phyloP scores from a whole-genome alignment of 2,888 invertebrate species.

The Drosophila affinis region DNA sequence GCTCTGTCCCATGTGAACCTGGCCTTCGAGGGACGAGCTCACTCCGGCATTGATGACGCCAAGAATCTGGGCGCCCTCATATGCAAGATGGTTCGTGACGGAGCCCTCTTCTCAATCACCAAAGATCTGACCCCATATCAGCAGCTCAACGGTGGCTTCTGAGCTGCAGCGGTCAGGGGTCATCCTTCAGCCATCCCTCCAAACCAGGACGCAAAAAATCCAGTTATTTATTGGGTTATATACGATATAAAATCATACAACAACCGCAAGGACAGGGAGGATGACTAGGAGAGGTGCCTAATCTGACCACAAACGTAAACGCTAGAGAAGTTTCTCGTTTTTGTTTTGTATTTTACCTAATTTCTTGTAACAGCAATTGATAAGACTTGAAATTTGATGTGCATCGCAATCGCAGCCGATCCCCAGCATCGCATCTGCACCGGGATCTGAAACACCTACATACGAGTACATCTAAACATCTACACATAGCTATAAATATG shows the following conservation, averaged over 20 bases:
- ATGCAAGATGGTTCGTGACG: slow-evolving; percentile 86
- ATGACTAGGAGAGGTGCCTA: slow-evolving; percentile 9
- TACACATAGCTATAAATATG: slow-evolving; percentile 58
- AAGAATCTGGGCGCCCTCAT: slow-evolving; percentile 86
- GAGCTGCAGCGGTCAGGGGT: slow-evolving; percentile 35
- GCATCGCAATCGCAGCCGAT: slow-evolving; percentile 51
- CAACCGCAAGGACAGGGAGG: slow-evolving; percentile 8
- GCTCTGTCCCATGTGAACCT: slow-evolving; percentile 86
- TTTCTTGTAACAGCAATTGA: slow-evolving; percentile 66
- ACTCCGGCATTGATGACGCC: slow-evolving; percentile 87
- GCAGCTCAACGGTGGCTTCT: slow-evolving; percentile 80
- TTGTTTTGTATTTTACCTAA: slow-evolving; percentile 6
- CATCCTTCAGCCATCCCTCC: slow-evolving; percentile 54
- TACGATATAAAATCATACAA: slow-evolving; percentile 34
- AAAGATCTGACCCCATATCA: slow-evolving; percentile 83
- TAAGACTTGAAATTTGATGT: slow-evolving; percentile 74
- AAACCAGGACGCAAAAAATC: slow-evolving; percentile 44
- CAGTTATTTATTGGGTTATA: slow-evolving; percentile 55
- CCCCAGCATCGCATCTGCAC: neutral
- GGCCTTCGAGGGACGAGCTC: slow-evolving; percentile 86
- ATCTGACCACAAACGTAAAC: slow-evolving; percentile 4
- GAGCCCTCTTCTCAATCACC: slow-evolving; percentile 85
- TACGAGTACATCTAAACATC: slow-evolving; percentile 28
- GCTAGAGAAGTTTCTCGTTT: slow-evolving; percentile 8
- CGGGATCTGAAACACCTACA: neutral